Base-by-base conservation (phyloP, 2,888 invertebrate genomes). In the Coenonympha glycerion region DNA sequence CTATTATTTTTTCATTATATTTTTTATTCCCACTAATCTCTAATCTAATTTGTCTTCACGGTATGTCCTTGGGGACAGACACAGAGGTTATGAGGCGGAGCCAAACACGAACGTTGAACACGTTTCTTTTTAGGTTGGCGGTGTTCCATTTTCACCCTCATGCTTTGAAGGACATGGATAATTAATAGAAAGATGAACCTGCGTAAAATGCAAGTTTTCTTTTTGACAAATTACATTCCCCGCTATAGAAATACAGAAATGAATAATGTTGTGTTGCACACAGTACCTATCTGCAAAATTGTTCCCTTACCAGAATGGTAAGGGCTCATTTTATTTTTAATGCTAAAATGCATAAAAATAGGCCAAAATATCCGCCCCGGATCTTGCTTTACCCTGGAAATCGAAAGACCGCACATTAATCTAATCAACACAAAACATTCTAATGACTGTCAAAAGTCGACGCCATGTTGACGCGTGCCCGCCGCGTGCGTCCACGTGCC, bases 381-480 rank as follows among this genome's bases (percentile, higher is more conserved):
- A 46, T 46, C 46, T 37, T 46, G 28, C 36, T 26, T 19, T 28
- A 33, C 51, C 49, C 39, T 59, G 56, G 51, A 58, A 59, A 60
- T 57, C 47, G 55, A 47, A 59, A 64, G 57, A 64, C 65, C 66
- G 59, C 71, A 68, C 69, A 68, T 70, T 69, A 71, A 71, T 71
- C 68, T 69, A 69, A 71, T 71, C 63, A 69, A 67, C 69, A 71
- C 70, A 70, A 71, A 69, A 79, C 76, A 80, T 72, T 54, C 55
- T 69, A 68, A 69, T 69, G 71, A 64, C 65, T 66, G 71, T 64
- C 68, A 68, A 66, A 63, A 62, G 66, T 60, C 63, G 62, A 66
- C 71, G 69, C 76, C 72, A 72, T 69, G 53, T 55, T 58, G 69
- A 62, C 79, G 76, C 81, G 84, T 79, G 85, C 62, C 65, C 31